These are phyloP conservation scores for Acanthisitta chloris DNA, from an alignment of 2,113 vertebrate species.

Conservation along the genomic window DNA sequence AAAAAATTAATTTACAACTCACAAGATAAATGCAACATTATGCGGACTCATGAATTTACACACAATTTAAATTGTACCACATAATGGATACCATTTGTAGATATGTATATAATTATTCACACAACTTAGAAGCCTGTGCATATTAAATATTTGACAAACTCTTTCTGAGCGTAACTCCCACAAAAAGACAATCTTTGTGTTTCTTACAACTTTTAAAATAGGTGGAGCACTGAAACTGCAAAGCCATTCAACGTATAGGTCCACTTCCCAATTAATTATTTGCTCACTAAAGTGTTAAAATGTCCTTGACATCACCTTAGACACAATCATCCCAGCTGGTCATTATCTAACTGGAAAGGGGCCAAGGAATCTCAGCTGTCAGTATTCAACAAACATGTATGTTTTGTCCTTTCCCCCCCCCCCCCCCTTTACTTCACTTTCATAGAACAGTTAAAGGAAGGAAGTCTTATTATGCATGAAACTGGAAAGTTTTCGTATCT, in stretches of 20 bases:
- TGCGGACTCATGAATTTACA: neutral
- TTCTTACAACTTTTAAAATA: conserved; percentile 25
- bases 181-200: neutral
- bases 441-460: neutral
- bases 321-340: conserved; percentile 67
- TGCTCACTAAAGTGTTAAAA: conserved; percentile 56
- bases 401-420: neutral
- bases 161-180: neutral
- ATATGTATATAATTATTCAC: neutral
- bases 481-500: neutral
- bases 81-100: neutral
- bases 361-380: conserved; percentile 59
- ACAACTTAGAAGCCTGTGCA: neutral
- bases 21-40: neutral
- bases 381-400: conserved; percentile 17
- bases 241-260: conserved; percentile 26
- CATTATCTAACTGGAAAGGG: conserved; percentile 63
- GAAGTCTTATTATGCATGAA: neutral
- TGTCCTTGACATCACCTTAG: conserved; percentile 71
- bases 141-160: neutral
- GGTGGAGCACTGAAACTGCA: neutral
- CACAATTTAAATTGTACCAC: neutral
- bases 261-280: conserved; percentile 65
- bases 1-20: neutral
- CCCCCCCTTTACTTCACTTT: neutral